phyloP scores from a whole-genome alignment of 2,113 vertebrate species.

The Dicaeum eximium region DNA sequence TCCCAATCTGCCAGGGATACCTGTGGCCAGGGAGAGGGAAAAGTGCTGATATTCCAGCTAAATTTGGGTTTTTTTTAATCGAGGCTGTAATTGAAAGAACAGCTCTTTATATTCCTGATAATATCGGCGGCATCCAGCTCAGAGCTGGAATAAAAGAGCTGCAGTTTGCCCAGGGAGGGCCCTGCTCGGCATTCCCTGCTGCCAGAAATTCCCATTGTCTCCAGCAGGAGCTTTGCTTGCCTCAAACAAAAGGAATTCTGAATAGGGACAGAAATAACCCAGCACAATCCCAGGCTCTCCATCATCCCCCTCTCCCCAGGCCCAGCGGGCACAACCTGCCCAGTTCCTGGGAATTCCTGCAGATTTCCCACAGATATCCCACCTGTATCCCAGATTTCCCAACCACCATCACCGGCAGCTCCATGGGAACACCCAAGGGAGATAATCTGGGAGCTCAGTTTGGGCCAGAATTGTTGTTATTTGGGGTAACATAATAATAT shows the following conservation, averaged over 20 bases:
- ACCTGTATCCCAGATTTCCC: rapidly evolving
- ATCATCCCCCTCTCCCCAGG: rapidly evolving
- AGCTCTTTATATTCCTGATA: not conserved
- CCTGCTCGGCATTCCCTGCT: not conserved
- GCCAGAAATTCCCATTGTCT: conserved; percentile 9
- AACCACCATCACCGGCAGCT: not conserved
- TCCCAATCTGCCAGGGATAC: not conserved
- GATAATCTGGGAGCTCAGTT: rapidly evolving
- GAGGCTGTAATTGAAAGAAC: not conserved
- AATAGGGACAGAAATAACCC: conserved; percentile 31
- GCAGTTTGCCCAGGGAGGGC: not conserved
- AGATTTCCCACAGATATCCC: not conserved
- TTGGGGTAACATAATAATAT: not conserved
- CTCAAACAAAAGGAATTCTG: not conserved
- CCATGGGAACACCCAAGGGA: rapidly evolving
- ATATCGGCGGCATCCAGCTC: not conserved
- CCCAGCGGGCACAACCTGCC: rapidly evolving
- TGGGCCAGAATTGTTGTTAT: not conserved
- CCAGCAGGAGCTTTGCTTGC: not conserved
- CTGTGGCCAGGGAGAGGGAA: not conserved
- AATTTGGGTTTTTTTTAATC: not conserved
- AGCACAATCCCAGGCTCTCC: not conserved
- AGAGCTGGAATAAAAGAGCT: not conserved
- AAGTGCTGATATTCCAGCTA: not conserved
- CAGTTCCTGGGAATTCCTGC: rapidly evolving